Conservation (phyloP, 2,888 invertebrate genomes). For the Carcina quercana region DNA sequence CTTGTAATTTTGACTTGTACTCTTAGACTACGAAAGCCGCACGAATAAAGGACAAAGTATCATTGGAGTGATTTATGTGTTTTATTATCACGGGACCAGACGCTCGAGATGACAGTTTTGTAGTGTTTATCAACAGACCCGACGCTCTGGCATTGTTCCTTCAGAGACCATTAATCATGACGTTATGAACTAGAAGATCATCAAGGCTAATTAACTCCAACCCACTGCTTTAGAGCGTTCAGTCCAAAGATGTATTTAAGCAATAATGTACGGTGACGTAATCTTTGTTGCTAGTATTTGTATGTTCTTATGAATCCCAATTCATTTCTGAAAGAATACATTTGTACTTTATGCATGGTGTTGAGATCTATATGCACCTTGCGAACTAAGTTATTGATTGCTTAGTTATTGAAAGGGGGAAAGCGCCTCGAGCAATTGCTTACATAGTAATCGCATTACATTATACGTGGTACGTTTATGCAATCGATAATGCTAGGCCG, state of each 20-base stretch:
- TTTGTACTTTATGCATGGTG: too few species aligned
- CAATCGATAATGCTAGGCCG: conserved; percentile 46
- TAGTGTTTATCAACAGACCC: conserved; percentile 28
- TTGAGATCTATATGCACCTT: too few species aligned
- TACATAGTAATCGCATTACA: conserved; percentile 54
- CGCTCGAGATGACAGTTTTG: conserved; percentile 29
- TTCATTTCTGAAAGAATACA: too few species aligned
- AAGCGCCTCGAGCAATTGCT: conserved; percentile 37
- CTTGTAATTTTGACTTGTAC: too few species aligned
- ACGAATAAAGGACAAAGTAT: conserved; percentile 16
- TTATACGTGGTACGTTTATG: too few species aligned
- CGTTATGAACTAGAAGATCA: conserved; percentile 13
- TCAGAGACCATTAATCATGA: conserved; percentile 27
- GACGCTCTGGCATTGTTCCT: conserved; percentile 27
- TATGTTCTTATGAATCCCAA: too few species aligned
- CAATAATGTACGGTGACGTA: too few species aligned
- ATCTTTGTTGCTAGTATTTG: too few species aligned
- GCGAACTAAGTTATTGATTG: too few species aligned
- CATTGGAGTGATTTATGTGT: conserved; percentile 26
- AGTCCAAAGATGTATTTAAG: not conserved
- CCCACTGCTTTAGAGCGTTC: not conserved
- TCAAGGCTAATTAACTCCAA: conserved; percentile 12
- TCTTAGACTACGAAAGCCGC: conserved; percentile 17
- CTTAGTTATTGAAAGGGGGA: conserved; percentile 17
- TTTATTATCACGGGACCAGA: conserved; percentile 26